Evolutionary conservation across 2,797 vertebrate species (phyloP).

Genomic region (Lycodopsis pacificus): DNA sequence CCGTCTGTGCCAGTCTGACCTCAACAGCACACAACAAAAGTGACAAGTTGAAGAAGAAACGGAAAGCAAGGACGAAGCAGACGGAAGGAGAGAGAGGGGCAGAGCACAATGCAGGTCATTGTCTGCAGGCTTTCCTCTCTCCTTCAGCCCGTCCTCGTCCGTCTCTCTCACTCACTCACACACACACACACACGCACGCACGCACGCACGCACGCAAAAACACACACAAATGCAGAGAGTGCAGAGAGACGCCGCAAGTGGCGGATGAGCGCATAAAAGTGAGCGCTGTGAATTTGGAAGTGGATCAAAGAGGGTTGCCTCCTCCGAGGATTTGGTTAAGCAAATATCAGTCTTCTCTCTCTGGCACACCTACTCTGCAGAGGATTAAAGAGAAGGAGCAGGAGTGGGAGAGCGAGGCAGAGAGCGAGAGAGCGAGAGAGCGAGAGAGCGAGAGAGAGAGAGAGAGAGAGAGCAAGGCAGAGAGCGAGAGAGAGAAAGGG

Average conservation of each 20-base stretch:
- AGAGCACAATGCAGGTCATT: conserved; percentile 49
- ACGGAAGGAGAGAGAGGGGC: conserved; percentile 36
- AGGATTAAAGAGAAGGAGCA: conserved; percentile 72
- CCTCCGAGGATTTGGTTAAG: conserved; percentile 76
- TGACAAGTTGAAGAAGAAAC: conserved; percentile 53
- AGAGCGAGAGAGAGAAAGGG: conserved; percentile 28
- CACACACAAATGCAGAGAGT: conserved; percentile 22
- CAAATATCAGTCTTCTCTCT: conserved; percentile 75
- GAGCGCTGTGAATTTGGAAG: conserved; percentile 70
- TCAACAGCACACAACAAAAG: conserved; percentile 59
- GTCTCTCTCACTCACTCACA: conserved; percentile 8
- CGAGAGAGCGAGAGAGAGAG: conserved; percentile 48
- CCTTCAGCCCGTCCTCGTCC: conserved; percentile 8
- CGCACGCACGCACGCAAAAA: conserved; percentile 6
- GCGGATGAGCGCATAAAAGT: conserved; percentile 69
- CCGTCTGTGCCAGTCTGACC: conserved; percentile 67
- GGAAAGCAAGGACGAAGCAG: conserved; percentile 45
- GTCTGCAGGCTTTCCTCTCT: conserved; percentile 57
- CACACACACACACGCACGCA: conserved; percentile 8
- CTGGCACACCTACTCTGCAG: conserved; percentile 73
- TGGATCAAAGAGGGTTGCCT: conserved; percentile 73
- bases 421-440: conserved; percentile 27
- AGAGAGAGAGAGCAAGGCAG: conserved; percentile 50
- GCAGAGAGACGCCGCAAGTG: conserved; percentile 45
- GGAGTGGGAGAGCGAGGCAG: conserved; percentile 54